Evolutionary conservation across 2,797 vertebrate genomes (phyloP), one percentile per base, ranked within the genome.

Genomic region (Streptopelia turtur): DNA sequence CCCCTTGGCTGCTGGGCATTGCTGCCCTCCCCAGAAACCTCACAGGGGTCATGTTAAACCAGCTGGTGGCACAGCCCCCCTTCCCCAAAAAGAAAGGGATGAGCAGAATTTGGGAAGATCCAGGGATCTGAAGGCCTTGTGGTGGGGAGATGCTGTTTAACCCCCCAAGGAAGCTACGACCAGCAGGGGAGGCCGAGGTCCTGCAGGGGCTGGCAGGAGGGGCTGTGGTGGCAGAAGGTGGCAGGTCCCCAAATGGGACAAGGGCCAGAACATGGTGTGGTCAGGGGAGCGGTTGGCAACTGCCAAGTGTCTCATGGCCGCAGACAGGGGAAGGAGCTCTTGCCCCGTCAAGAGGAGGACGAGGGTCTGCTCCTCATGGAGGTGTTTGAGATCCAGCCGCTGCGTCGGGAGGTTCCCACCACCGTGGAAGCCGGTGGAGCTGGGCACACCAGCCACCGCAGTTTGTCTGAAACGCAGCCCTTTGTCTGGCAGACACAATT

Each of bases 371-470:
- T 80, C 60, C 30, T 37, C 17, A 2, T 9, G 20, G 50, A 49
- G 69, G 65, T 52, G 16, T 23, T 28, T 1, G 10, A 35, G 57
- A 45, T 45, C 33, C 1, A 21, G 24, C 81, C 25, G 39, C 31
- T 23, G 74, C 9, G 13, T 16, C 6, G 16, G 81, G 52, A 83
- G 60, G 69, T 25, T 31, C 77, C 56, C 70, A 68, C 90, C 79
- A 60, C 91, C 86, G 59, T 70, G 93, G 95, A 71, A 90, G 91
- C 91, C 59, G 61, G 81, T 64, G 89, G 70, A 50, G 91, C 85
- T 7, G 86, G 71, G 50, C 71, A 16, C 61, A 12, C 70, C 53
- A 11, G 65, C 45, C 52, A 17, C 89, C 6, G 75, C 4, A 83
- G 91, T 63, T 47, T 45, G 57, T 37, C 70, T 75, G 16, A 61